Conservation (phyloP, 1,140 invertebrate species). For the Neoseiulus cucumeris region DNA sequence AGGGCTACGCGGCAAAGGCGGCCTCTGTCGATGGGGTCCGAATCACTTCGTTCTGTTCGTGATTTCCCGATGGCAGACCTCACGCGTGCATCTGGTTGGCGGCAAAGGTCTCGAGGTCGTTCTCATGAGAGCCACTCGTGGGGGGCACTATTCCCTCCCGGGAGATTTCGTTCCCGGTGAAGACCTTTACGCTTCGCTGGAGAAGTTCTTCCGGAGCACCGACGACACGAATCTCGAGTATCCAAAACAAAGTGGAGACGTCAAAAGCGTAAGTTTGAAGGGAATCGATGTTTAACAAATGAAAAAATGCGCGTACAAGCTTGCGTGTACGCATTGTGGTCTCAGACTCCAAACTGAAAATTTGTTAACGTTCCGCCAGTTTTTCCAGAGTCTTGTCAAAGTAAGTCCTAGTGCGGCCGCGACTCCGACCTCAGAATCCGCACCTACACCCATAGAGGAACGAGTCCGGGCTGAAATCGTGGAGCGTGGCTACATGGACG, state of each 20-base stretch:
- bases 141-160: not conserved
- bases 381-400: constrained; percentile 13
- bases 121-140: constrained; percentile 6
- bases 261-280: not conserved
- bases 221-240: not conserved
- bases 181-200: not conserved
- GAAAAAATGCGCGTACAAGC: no score
- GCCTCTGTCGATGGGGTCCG: constrained; percentile 30
- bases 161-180: constrained; percentile 3
- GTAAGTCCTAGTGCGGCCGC: constrained; percentile 13
- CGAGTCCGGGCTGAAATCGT: constrained; percentile 17
- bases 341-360: no score
- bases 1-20: constrained; percentile 29
- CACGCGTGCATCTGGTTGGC: constrained; percentile 14
- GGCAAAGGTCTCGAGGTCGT: constrained; percentile 14
- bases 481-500: constrained; percentile 32
- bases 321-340: no score
- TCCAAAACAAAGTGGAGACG: not conserved
- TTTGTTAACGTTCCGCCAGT: constrained; percentile 12
- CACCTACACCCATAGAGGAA: constrained; percentile 8
- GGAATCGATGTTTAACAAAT: no score
- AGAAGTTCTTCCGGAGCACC: not conserved
- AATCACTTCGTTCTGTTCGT: constrained; percentile 30
- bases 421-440: not conserved
- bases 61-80: constrained; percentile 24